Percentiles rank a stretch among this genome's conserved stretches.
Conservation (phyloP, 2,797 vertebrate genomes). For the Salmo trutta region DNA sequence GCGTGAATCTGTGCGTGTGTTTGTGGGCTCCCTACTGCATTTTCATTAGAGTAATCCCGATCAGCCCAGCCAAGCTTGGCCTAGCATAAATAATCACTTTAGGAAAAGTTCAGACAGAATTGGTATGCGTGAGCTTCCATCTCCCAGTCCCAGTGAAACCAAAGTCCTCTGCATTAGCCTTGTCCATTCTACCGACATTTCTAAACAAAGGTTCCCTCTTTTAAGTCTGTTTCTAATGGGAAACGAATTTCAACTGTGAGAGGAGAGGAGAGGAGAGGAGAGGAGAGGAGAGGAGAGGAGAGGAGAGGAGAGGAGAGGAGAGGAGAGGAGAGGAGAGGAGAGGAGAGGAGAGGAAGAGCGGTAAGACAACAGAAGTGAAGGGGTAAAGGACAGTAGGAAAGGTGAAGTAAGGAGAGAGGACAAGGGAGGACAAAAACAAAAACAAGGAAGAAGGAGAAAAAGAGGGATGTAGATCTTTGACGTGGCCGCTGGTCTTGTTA, state of each 20-base stretch:
- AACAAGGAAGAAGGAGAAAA: not conserved
- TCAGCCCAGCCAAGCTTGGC: constrained; percentile 48
- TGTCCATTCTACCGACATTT: constrained; percentile 47
- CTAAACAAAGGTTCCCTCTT: not conserved
- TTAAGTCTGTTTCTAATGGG: not conserved
- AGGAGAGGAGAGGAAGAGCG: not conserved
- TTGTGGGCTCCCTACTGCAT: constrained; percentile 56
- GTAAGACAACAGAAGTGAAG: not conserved
- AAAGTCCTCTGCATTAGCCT: constrained; percentile 31
- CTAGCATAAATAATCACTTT: constrained; percentile 74
- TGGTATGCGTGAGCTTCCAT: constrained; percentile 71
- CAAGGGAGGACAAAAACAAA: not conserved
- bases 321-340: not conserved
- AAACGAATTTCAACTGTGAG: not conserved
- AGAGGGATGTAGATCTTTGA: constrained; percentile 10
- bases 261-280: not conserved
- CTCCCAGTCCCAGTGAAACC: constrained; percentile 60
- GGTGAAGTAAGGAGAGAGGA: not conserved
- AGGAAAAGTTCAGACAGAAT: constrained; percentile 72
- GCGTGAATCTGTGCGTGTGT: constrained; percentile 21
- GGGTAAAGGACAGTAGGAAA: not conserved
- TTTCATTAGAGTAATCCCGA: constrained; percentile 73
- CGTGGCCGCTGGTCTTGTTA: constrained; percentile 33
- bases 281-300: not conserved
- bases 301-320: not conserved